These are phyloP conservation scores for Rhombomys opimus DNA, from an alignment of 2,113 vertebrate genomes.

Conservation along the genomic window DNA sequence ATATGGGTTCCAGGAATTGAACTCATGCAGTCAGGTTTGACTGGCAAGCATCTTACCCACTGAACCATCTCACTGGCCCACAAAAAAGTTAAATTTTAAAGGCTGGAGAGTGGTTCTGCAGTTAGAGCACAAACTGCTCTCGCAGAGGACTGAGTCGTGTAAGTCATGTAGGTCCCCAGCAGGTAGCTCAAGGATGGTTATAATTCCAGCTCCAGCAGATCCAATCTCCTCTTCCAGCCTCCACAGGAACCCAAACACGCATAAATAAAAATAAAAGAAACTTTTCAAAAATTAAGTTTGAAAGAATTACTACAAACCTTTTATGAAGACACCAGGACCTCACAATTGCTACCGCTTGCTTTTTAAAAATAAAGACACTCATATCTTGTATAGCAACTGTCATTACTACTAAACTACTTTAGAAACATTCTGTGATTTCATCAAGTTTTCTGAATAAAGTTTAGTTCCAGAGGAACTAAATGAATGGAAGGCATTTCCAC, in stretches of 20 bases:
- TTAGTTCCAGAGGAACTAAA: background rate
- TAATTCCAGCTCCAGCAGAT: background rate
- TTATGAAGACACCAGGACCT: background rate
- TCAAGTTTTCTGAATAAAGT: background rate
- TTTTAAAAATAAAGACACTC: conserved; percentile 37
- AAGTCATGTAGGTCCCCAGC: background rate
- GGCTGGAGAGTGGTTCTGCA: background rate
- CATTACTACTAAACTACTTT: background rate
- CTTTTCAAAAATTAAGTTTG: background rate
- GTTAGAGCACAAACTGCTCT: background rate
- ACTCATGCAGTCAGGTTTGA: background rate
- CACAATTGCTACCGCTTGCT: background rate
- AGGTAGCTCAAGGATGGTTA: background rate
- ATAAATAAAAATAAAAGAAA: background rate
- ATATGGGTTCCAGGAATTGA: too few species aligned
- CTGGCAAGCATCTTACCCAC: background rate
- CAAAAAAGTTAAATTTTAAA: background rate
- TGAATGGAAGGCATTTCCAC: background rate
- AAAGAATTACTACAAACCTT: background rate
- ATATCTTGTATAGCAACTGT: background rate
- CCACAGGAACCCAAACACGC: background rate
- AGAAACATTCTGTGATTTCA: background rate
- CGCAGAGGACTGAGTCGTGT: background rate
- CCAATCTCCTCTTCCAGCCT: background rate
- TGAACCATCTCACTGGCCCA: background rate